phyloP scores from a whole-genome alignment of 2,797 vertebrate genomes.

The Emydoidea blandingii region DNA sequence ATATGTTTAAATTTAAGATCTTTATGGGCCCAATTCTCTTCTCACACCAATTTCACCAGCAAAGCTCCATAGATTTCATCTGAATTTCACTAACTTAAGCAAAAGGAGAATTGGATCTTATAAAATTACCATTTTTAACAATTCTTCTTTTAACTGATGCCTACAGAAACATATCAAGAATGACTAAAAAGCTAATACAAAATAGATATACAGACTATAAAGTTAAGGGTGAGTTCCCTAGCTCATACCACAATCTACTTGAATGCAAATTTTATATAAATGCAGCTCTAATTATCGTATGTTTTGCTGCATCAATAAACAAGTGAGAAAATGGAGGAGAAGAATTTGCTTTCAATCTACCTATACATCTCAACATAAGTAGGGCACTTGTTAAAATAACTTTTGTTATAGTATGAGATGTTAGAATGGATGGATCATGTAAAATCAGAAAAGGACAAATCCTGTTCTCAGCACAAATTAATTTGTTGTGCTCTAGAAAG shows the following conservation, averaged over 20 bases:
- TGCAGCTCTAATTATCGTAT: background rate
- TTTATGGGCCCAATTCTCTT: background rate
- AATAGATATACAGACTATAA: background rate
- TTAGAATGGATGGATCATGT: background rate
- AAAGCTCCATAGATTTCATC: background rate
- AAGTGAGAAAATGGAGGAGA: background rate
- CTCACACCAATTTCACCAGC: background rate
- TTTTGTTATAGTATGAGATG: background rate
- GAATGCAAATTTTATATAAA: background rate
- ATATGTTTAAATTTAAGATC: background rate
- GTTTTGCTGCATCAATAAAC: conserved; percentile 21
- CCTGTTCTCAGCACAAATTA: background rate
- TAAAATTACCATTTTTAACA: background rate
- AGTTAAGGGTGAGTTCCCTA: background rate
- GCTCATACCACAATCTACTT: background rate
- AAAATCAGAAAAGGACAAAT: background rate
- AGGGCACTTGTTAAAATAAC: background rate
- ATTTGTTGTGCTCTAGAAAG: background rate
- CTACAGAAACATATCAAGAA: background rate
- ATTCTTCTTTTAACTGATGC: background rate
- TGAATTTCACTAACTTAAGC: background rate
- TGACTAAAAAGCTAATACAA: background rate
- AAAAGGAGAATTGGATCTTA: background rate
- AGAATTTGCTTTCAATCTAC: background rate
- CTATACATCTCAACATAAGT: background rate